phyloP scores from a whole-genome alignment of 2,113 vertebrate genomes.

The Dendrocopos noguchii region DNA sequence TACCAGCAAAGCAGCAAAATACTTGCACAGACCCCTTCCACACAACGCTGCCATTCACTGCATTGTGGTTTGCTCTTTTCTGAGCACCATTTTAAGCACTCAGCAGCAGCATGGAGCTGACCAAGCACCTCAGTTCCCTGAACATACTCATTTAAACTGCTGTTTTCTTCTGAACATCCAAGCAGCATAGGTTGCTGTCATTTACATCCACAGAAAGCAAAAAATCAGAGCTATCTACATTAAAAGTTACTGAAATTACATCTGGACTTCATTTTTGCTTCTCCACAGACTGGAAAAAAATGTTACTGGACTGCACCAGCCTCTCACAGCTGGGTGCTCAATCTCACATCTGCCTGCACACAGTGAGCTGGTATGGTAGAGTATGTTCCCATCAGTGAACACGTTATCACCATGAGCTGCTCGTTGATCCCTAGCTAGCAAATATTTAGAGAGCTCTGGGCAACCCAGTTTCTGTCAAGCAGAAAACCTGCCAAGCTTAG shows the following conservation, averaged over 20 bases:
- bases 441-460: background rate
- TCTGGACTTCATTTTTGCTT: background rate
- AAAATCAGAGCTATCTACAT: background rate
- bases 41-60: background rate
- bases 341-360: background rate
- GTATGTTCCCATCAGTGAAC: background rate
- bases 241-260: background rate
- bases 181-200: background rate
- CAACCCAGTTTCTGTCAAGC: background rate
- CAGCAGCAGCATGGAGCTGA: background rate
- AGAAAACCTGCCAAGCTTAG: background rate
- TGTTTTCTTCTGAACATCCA: background rate
- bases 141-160: background rate
- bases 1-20: background rate
- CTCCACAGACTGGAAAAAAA: background rate
- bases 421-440: background rate
- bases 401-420: fast-evolving
- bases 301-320: background rate
- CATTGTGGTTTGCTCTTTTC: background rate
- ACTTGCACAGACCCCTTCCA: background rate
- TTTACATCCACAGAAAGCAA: background rate
- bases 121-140: background rate
- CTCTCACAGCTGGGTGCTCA: background rate
- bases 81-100: background rate
- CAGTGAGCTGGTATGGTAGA: fast-evolving